Percentiles rank a stretch among this genome's conserved stretches.
Evolutionary conservation across 2,113 vertebrate species (phyloP).

Genomic region (Chaenogobius annularis): DNA sequence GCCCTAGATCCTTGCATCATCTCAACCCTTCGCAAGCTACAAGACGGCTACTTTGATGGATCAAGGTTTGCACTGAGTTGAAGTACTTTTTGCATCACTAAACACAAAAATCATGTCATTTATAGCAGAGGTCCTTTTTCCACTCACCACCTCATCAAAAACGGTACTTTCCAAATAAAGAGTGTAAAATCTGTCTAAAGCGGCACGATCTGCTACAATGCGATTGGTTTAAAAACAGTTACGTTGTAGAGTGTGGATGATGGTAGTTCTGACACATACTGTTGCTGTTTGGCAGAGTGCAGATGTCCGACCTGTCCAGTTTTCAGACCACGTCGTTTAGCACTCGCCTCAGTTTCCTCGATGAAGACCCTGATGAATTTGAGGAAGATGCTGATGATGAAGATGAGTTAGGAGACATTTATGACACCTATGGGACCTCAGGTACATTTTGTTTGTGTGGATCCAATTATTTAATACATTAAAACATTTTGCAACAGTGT

Average conservation of each 20-base stretch:
- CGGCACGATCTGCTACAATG: too few species aligned
- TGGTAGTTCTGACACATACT: neutral
- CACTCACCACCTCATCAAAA: too few species aligned
- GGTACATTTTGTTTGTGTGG: slow-evolving; percentile 60
- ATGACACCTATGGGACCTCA: slow-evolving; percentile 64
- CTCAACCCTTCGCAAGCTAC: slow-evolving; percentile 89
- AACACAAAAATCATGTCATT: too few species aligned
- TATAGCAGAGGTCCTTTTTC: too few species aligned
- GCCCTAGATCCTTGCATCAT: slow-evolving; percentile 90
- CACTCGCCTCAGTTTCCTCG: slow-evolving; percentile 92
- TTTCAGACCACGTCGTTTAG: slow-evolving; percentile 95
- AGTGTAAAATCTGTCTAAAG: too few species aligned
- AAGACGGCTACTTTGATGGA: slow-evolving; percentile 96
- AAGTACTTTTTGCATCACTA: neutral
- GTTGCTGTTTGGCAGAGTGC: slow-evolving; percentile 79
- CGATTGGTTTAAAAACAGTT: too few species aligned
- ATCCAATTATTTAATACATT: neutral
- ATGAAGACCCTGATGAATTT: slow-evolving; percentile 84
- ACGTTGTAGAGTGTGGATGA: neutral
- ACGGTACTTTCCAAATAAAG: too few species aligned
- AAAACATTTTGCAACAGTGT: neutral
- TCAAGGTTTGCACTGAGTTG: slow-evolving; percentile 83
- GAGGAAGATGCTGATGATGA: slow-evolving; percentile 74
- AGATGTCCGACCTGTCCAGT: slow-evolving; percentile 87
- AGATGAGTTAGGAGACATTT: slow-evolving; percentile 80